Conservation (phyloP, 2,797 vertebrate genomes). For the Poeciliopsis paucimaculata region DNA sequence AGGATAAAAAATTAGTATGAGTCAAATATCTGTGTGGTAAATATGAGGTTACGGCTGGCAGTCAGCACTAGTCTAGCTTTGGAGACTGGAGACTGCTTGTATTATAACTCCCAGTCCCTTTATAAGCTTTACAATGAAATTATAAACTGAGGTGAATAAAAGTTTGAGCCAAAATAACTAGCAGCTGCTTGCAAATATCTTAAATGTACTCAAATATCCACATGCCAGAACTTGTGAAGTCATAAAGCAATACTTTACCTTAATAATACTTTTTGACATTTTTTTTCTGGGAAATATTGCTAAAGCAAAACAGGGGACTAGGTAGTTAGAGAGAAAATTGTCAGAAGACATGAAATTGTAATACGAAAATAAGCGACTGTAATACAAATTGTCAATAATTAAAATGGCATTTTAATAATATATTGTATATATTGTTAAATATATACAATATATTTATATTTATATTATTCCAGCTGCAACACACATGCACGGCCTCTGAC, state of each 20-base stretch:
- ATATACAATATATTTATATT: no score
- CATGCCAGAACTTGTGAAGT: neutral
- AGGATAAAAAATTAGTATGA: slow-evolving; percentile 11
- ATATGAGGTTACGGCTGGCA: slow-evolving; percentile 2
- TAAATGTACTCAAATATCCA: neutral
- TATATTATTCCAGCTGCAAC: no score
- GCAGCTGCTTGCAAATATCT: neutral
- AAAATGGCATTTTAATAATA: neutral
- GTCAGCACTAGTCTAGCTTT: slow-evolving; percentile 17
- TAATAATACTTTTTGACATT: neutral
- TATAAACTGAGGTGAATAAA: neutral
- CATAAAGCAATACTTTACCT: neutral
- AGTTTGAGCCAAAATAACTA: neutral
- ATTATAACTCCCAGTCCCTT: neutral
- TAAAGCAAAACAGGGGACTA: neutral
- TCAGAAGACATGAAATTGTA: neutral
- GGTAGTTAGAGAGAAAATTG: neutral
- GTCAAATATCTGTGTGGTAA: neutral
- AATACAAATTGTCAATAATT: neutral
- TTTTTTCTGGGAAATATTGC: neutral
- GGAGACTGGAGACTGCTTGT: slow-evolving; percentile 8
- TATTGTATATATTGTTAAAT: no score
- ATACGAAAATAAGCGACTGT: neutral
- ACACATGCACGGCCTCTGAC: neutral
- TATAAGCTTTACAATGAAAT: slow-evolving; percentile 1